A percentile compares a stretch with the other conserved stretches of the same genome.
These are phyloP conservation scores for Zaprionus taronus DNA, from an alignment of 1,140 invertebrate genomes.

Conservation along the genomic window DNA sequence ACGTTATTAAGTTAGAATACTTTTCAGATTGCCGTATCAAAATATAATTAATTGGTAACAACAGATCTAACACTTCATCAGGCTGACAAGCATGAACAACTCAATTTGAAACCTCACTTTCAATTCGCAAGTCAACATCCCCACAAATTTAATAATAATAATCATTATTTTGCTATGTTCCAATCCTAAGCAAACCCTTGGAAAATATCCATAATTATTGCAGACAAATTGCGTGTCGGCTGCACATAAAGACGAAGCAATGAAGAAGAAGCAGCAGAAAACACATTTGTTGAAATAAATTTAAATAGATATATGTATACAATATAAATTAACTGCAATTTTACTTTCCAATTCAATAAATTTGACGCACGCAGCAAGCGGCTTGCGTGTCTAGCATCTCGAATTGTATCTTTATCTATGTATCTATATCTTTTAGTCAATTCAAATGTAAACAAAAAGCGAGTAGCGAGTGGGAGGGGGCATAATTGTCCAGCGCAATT, in stretches of 20 bases:
- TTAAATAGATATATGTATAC: constrained; percentile 53
- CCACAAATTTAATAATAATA: constrained; percentile 46
- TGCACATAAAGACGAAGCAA: constrained; percentile 45
- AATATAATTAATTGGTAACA: neutral
- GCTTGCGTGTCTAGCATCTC: constrained; percentile 61
- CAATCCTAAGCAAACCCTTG: constrained; percentile 35
- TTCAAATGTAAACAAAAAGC: constrained; percentile 16
- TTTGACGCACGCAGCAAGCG: constrained; percentile 63
- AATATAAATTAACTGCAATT: constrained; percentile 64
- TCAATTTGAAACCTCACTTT: constrained; percentile 54
- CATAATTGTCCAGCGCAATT: constrained; percentile 47
- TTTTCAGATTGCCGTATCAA: no score
- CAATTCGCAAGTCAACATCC: constrained; percentile 51
- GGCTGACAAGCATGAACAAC: constrained; percentile 35
- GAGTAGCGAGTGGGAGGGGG: constrained; percentile 24
- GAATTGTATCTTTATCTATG: constrained; percentile 32
- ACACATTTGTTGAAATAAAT: constrained; percentile 71
- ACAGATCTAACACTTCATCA: constrained; percentile 24
- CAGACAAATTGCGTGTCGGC: constrained; percentile 59
- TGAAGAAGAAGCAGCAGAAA: constrained; percentile 14
- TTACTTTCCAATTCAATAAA: constrained; percentile 80
- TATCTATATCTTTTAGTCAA: constrained; percentile 4
- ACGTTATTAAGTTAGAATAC: neutral
- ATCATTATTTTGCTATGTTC: constrained; percentile 26
- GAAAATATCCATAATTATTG: constrained; percentile 63